Evolutionary conservation across 2,888 invertebrate genomes (phyloP), one percentile per base, ranked within the genome.

Genomic region (Nesidiocoris tenuis): DNA sequence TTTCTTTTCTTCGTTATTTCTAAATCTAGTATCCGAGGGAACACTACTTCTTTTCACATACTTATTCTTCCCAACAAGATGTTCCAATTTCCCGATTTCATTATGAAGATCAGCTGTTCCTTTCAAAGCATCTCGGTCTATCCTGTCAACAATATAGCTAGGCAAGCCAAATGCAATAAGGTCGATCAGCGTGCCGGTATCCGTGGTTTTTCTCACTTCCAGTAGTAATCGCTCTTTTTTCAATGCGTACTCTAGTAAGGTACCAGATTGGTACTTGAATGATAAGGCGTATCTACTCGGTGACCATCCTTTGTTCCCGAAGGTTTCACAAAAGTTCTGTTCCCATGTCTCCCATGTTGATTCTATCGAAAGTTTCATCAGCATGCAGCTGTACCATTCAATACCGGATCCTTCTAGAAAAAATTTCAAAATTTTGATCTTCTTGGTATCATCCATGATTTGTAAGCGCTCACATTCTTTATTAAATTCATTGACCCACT

Each of bases 21-120:
- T 66, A 9, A 39, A 39, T 39, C 7, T 66, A 1, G 2, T 25
- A 18, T 39, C 66, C 18, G 66, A 19, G 12, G 7, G 54, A 12
- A 17, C 18, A 18, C 2, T 5, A 39, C 18, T 2, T 66, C 18
- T 66, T 66, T 18, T 66, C 54, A 17, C 66, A 19, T 66, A 66
- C 39, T 25, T 66, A 2, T 25, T 1, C 66, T 66, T 66, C 2
- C 16, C 66, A 66, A 66, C 70, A 67, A 81, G 59, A 64, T 82
- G 80, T 80, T 82, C 81, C 12, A 81, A 76, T 77, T 79, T 80
- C 68, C 81, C 78, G 54, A 82, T 68, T 72, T 82, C 81, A 79
- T 82, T 82, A 65, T 79, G 81, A 23, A 82, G 67, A 63, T 82
- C 81, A 79, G 80, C 77, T 24, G 81, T 81, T 18, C 79, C 70